Percentiles rank a stretch among this genome's conserved stretches.
Evolutionary conservation across 2,888 invertebrate species (phyloP).

Genomic region (Archaeoteleia sp.): DNA sequence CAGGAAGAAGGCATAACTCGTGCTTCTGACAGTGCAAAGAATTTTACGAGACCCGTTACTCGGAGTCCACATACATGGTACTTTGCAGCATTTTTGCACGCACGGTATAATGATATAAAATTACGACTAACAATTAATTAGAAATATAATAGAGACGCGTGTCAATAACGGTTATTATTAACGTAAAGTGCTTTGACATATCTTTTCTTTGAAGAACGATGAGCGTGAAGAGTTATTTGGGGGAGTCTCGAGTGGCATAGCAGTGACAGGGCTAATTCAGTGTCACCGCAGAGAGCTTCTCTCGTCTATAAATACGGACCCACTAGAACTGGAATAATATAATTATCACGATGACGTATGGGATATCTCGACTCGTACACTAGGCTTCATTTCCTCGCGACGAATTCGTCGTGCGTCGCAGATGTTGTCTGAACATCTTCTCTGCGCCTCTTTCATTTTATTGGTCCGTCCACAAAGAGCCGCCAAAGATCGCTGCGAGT

Average conservation of each 20-base stretch:
- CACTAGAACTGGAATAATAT: slow-evolving; percentile 62
- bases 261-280: slow-evolving; percentile 30
- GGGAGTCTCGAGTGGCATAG: slow-evolving; percentile 28
- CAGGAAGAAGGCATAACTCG: slow-evolving; percentile 18
- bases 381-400: slow-evolving; percentile 45
- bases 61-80: neutral
- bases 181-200: too few relatives aligned
- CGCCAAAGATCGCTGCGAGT: slow-evolving; percentile 5
- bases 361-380: slow-evolving; percentile 55
- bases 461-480: slow-evolving; percentile 37
- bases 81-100: slow-evolving; percentile 3
- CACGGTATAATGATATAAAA: too few relatives aligned
- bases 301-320: slow-evolving; percentile 38
- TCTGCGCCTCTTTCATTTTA: slow-evolving; percentile 29
- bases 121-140: too few relatives aligned
- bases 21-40: slow-evolving; percentile 29
- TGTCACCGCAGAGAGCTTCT: slow-evolving; percentile 12
- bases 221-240: slow-evolving; percentile 47
- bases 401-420: slow-evolving; percentile 50
- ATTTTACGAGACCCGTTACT: slow-evolving; percentile 42
- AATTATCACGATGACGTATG: slow-evolving; percentile 73
- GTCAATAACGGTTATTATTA: too few relatives aligned
- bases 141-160: too few relatives aligned
- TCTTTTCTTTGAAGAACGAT: slow-evolving; percentile 31
- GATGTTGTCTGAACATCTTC: slow-evolving; percentile 33